Conservation (phyloP, 2,113 vertebrate genomes). For the Ginglymostoma cirratum region DNA sequence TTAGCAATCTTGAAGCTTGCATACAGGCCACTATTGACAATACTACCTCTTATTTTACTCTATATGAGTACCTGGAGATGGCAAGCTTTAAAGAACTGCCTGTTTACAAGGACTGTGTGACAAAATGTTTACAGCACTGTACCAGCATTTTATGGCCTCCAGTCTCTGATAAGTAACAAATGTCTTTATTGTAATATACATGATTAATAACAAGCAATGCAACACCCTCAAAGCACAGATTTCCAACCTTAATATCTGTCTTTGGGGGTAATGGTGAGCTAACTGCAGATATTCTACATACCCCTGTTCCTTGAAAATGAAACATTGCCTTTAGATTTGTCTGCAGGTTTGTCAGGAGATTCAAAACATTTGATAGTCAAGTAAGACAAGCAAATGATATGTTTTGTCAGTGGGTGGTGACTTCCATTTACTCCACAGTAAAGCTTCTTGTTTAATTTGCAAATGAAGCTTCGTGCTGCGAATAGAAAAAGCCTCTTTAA, state of each 20-base stretch:
- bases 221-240: not conserved
- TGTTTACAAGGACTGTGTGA: not conserved
- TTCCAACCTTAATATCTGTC: not conserved
- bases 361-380: not conserved
- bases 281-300: too few relatives aligned
- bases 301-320: not conserved
- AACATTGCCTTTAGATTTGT: not conserved
- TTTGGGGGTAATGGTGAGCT: not conserved
- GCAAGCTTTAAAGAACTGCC: not conserved
- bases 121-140: not conserved
- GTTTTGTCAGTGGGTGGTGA: slow-evolving; percentile 19
- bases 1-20: not conserved
- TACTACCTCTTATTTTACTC: not conserved
- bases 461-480: slow-evolving; percentile 6
- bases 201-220: not conserved
- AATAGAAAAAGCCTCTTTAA: slow-evolving; percentile 29
- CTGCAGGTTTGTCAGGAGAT: not conserved
- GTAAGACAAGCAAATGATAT: slow-evolving; percentile 30
- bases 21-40: not conserved
- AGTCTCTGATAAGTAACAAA: not conserved
- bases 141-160: not conserved
- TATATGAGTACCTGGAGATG: not conserved
- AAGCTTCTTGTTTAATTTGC: slow-evolving; percentile 30
- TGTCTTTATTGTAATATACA: not conserved
- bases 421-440: slow-evolving; percentile 11